These are phyloP conservation scores for Eupithecia centaureata DNA, from an alignment of 2,888 invertebrate species.

Conservation along the genomic window DNA sequence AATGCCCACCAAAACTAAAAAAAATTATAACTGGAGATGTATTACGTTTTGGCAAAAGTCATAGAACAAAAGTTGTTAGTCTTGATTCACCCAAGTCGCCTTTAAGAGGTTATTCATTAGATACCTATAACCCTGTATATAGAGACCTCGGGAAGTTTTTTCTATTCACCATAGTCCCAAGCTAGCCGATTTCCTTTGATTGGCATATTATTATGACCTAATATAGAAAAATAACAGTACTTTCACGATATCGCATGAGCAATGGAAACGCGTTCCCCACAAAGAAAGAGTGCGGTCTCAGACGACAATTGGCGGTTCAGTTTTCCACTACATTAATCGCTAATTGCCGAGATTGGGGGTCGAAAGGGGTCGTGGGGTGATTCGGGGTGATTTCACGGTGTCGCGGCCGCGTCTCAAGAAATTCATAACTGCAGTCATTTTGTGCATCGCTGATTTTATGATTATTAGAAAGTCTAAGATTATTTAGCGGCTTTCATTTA, in stretches of 20 bases:
- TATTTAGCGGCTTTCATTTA: slow-evolving; percentile 10
- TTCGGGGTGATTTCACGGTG: slow-evolving; percentile 34
- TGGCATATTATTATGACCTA: too few species aligned
- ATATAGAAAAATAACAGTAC: too few species aligned
- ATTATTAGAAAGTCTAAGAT: slow-evolving; percentile 30
- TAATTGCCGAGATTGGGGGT: slow-evolving; percentile 42
- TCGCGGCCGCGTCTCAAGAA: slow-evolving; percentile 41
- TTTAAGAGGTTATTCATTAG: too few species aligned
- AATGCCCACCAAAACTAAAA: too few species aligned
- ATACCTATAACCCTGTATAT: too few species aligned
- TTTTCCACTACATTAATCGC: slow-evolving; percentile 46
- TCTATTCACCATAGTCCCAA: too few species aligned
- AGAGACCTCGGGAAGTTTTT: too few species aligned
- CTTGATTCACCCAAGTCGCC: too few species aligned
- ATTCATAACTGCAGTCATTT: slow-evolving; percentile 48
- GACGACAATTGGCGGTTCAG: slow-evolving; percentile 38
- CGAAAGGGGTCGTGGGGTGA: slow-evolving; percentile 29
- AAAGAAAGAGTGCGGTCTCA: slow-evolving; percentile 40
- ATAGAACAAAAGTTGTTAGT: too few species aligned
- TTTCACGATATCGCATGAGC: not conserved
- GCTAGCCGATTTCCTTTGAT: too few species aligned
- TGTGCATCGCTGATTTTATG: slow-evolving; percentile 40
- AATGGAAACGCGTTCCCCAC: slow-evolving; percentile 31
- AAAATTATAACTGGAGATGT: too few species aligned
- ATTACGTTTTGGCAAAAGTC: too few species aligned